Conservation (phyloP, 2,113 vertebrate genomes). For the Synchiropus splendidus region DNA sequence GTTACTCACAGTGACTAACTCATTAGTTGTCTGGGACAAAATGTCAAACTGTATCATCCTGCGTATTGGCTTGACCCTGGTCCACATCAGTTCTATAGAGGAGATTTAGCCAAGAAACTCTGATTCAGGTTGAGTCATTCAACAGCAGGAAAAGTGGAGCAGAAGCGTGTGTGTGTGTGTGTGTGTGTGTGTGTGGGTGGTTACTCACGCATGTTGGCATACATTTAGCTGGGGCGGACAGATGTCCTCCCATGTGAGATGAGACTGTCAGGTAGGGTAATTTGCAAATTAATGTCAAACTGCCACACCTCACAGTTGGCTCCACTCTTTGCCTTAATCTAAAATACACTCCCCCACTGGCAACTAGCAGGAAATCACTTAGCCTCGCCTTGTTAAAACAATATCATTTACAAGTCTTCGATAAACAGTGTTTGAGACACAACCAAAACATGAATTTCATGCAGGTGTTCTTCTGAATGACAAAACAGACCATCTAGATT, state of each 20-base stretch:
- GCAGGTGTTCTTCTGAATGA: no score
- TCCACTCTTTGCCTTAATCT: no score
- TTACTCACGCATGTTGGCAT: constrained; percentile 1
- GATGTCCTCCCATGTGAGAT: constrained; percentile 15
- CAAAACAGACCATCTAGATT: no score
- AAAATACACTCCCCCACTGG: constrained; percentile 2
- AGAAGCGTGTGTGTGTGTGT: constrained; percentile 7
- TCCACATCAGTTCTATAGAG: no score
- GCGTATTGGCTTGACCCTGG: no score
- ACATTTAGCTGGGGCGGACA: constrained; percentile 11
- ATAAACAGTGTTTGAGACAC: constrained; percentile 7
- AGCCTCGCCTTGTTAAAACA: no score
- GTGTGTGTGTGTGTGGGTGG: no score
- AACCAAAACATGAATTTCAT: no score
- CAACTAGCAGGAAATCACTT: constrained; percentile 20
- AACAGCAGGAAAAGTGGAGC: constrained; percentile 15
- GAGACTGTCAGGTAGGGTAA: constrained; percentile 20
- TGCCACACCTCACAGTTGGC: constrained; percentile 7
- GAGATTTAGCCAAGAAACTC: no score
- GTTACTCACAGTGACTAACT: no score
- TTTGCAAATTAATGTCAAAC: constrained; percentile 22
- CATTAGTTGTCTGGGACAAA: no score
- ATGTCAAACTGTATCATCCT: no score
- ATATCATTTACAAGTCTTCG: constrained; percentile 25
- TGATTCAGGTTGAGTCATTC: constrained; percentile 28